Conservation (phyloP, 35 echinoderm and acorn worm genomes). For the Diadema setosum region DNA sequence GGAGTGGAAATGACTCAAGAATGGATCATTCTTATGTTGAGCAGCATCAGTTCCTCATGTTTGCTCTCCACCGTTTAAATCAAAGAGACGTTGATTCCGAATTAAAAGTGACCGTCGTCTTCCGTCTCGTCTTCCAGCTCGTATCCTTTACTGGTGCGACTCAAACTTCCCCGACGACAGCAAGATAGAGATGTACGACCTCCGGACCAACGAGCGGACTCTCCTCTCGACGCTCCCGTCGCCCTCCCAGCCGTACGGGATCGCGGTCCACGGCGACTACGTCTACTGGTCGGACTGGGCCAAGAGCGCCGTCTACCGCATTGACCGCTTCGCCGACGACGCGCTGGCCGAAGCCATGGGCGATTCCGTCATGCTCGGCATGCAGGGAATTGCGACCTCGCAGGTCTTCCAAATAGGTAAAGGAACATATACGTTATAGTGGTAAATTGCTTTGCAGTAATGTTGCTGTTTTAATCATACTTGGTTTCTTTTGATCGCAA, state of each 20-base stretch:
- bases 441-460: not conserved
- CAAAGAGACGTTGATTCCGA: too few species aligned
- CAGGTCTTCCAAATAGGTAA: not conserved
- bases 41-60: too few species aligned
- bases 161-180: not conserved
- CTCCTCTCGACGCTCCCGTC: not conserved
- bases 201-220: not conserved
- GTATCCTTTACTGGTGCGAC: constrained; percentile 24
- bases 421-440: not conserved
- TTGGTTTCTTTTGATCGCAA: too few species aligned
- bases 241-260: constrained; percentile 12
- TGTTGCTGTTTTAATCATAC: too few species aligned
- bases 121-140: not conserved
- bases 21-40: too few species aligned
- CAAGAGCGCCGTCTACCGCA: not conserved
- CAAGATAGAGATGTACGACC: not conserved
- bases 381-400: not conserved
- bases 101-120: not conserved
- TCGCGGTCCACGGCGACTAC: not conserved
- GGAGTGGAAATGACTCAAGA: too few species aligned
- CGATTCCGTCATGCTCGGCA: not conserved
- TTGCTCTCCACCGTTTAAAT: too few species aligned
- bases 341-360: not conserved
- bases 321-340: not conserved
- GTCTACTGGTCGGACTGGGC: constrained; percentile 37